Evolutionary conservation across 2,888 invertebrate genomes (phyloP).

Genomic region (Bombyx huttoni): DNA sequence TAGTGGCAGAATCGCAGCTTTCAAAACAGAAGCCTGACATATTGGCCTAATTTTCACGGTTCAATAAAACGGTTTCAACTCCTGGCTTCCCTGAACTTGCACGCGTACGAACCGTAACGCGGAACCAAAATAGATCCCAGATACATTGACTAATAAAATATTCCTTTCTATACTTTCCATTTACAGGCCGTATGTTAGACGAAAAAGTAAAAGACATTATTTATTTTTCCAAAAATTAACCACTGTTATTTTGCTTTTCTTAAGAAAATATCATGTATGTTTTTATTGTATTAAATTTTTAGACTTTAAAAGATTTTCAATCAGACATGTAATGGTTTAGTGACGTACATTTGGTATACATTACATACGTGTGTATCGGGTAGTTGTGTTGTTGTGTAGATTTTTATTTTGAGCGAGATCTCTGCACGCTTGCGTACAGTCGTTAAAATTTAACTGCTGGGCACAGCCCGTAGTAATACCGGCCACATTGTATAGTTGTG

Average conservation of each 20-base stretch:
- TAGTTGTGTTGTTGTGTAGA: slow-evolving; percentile 5
- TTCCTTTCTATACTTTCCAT: too few species aligned
- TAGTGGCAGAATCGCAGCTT: not conserved
- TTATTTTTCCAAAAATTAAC: too few species aligned
- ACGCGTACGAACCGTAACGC: slow-evolving; percentile 28
- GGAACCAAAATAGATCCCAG: slow-evolving; percentile 34
- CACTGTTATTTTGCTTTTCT: too few species aligned
- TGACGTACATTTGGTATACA: not conserved
- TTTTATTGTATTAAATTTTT: too few species aligned
- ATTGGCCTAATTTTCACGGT: slow-evolving; percentile 44
- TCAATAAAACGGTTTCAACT: slow-evolving; percentile 48
- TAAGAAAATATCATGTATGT: too few species aligned
- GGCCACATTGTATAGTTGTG: slow-evolving; percentile 4
- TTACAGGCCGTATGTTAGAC: too few species aligned
- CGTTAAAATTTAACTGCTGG: slow-evolving; percentile 37
- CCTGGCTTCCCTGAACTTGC: slow-evolving; percentile 64
- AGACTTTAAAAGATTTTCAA: too few species aligned
- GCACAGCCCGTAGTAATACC: slow-evolving; percentile 15
- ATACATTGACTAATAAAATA: slow-evolving; percentile 27
- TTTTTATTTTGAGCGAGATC: slow-evolving; percentile 27
- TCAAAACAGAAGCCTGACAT: slow-evolving; percentile 23
- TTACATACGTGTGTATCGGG: not conserved
- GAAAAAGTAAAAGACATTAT: too few species aligned
- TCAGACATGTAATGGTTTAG: slow-evolving; percentile 1
- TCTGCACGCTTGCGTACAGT: slow-evolving; percentile 19